These are phyloP conservation scores for Onchidella celtica DNA, from an alignment of 2,888 invertebrate species.

Conservation along the genomic window DNA sequence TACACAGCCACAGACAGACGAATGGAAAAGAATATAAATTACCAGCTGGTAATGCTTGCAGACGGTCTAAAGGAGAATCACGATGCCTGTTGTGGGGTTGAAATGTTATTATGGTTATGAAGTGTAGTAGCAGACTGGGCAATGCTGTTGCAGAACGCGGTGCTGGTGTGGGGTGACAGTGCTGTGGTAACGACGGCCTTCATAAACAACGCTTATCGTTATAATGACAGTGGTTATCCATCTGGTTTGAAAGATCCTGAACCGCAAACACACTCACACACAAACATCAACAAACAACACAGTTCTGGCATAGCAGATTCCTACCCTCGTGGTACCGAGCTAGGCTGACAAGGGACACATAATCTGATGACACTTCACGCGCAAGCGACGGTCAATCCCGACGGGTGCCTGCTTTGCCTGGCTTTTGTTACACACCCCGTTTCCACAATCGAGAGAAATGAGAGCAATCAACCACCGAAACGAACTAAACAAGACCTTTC, in stretches of 20 bases:
- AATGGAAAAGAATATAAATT: not conserved
- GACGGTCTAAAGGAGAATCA: not conserved
- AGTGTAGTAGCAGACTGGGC: no score
- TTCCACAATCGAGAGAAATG: no score
- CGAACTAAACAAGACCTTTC: no score
- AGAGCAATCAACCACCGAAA: no score
- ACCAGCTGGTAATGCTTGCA: conserved; percentile 4
- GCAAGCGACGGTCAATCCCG: conserved; percentile 24
- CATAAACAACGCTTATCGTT: no score
- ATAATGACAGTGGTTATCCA: no score
- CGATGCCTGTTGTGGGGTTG: not conserved
- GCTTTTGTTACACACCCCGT: not conserved
- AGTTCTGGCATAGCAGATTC: not conserved
- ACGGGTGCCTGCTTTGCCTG: conserved; percentile 17
- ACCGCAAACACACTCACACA: not conserved
- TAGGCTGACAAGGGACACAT: conserved; percentile 18
- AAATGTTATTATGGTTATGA: not conserved
- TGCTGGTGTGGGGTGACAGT: no score
- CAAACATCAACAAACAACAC: not conserved
- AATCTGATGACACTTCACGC: conserved; percentile 24
- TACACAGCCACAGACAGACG: conserved; percentile 73
- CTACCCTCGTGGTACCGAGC: not conserved
- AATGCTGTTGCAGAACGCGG: no score
- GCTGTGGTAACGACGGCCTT: no score
- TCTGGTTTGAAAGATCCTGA: not conserved